Evolutionary conservation across 2,888 invertebrate species (phyloP).

Genomic region (Plagodis pulveraria): DNA sequence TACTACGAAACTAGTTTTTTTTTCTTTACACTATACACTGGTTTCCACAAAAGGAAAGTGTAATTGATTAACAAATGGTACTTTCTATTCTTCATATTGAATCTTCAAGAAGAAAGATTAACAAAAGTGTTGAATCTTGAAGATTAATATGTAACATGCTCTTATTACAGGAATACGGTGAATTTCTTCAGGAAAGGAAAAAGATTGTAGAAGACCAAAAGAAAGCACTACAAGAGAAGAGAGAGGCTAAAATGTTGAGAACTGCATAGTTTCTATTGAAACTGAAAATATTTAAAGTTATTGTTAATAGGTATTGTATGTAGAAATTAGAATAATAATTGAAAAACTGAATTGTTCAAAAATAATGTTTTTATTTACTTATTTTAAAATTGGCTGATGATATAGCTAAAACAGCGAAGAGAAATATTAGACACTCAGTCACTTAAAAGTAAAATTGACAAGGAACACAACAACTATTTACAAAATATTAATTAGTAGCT

Average conservation of each 20-base stretch:
- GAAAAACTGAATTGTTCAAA: constrained; percentile 31
- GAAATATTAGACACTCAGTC: constrained; percentile 6
- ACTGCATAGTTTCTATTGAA: constrained; percentile 78
- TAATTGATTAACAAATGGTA: too few relatives aligned
- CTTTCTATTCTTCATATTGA: too few relatives aligned
- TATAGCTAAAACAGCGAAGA: constrained; percentile 17
- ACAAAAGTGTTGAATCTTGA: too few relatives aligned
- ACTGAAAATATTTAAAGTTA: constrained; percentile 34
- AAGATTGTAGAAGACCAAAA: constrained; percentile 89
- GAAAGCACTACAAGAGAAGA: constrained; percentile 91
- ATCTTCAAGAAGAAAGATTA: too few relatives aligned
- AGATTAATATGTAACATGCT: too few relatives aligned
- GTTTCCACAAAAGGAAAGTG: too few relatives aligned
- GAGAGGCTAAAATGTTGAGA: constrained; percentile 96
- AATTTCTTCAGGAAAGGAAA: constrained; percentile 92
- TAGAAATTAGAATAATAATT: constrained; percentile 36
- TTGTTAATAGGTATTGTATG: constrained; percentile 33
- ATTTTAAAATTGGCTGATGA: constrained; percentile 31
- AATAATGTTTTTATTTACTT: constrained; percentile 36
- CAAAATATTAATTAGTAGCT: constrained; percentile 16
- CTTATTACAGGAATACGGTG: constrained; percentile 87
- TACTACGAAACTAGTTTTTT: too few relatives aligned
- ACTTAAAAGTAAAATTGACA: constrained; percentile 8
- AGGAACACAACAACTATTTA: constrained; percentile 11
- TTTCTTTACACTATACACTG: too few relatives aligned